Evolutionary conservation across 2,797 vertebrate species (phyloP).

Genomic region (Melanotaenia parkinsoni): DNA sequence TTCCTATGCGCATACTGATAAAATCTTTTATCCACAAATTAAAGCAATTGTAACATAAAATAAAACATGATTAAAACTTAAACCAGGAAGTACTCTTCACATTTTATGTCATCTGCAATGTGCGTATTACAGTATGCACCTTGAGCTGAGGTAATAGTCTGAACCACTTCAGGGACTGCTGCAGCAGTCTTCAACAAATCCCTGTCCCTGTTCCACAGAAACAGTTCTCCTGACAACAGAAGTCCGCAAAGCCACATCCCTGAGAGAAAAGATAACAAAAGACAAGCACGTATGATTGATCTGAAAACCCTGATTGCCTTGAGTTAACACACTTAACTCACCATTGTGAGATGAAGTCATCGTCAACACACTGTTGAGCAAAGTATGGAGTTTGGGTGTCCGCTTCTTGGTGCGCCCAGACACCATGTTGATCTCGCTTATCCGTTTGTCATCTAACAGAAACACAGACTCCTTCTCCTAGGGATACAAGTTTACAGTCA

Average conservation of each 20-base stretch:
- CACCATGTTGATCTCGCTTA: constrained; percentile 91
- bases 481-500: neutral
- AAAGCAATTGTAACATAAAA: neutral
- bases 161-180: constrained; percentile 79
- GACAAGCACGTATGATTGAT: neutral
- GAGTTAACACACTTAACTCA: constrained; percentile 47
- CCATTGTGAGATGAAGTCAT: constrained; percentile 89
- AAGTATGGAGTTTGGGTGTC: constrained; percentile 86
- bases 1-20: neutral
- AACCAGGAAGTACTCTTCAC: neutral
- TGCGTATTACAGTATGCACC: constrained; percentile 67
- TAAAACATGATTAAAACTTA: neutral
- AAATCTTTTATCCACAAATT: neutral
- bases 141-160: constrained; percentile 76
- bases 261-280: constrained; percentile 52
- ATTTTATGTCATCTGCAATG: neutral
- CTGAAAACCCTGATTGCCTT: neutral
- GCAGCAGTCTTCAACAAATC: constrained; percentile 87
- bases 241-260: constrained; percentile 92
- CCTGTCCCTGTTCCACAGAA: constrained; percentile 95
- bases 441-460: constrained; percentile 89
- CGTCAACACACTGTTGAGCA: constrained; percentile 86
- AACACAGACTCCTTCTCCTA: constrained; percentile 95
- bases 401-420: constrained; percentile 93
- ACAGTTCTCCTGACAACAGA: constrained; percentile 89